A percentile compares a stretch with the other conserved stretches of the same genome.
Evolutionary conservation across 2,888 invertebrate genomes (phyloP).

Genomic region (Philopedon plagiatum): DNA sequence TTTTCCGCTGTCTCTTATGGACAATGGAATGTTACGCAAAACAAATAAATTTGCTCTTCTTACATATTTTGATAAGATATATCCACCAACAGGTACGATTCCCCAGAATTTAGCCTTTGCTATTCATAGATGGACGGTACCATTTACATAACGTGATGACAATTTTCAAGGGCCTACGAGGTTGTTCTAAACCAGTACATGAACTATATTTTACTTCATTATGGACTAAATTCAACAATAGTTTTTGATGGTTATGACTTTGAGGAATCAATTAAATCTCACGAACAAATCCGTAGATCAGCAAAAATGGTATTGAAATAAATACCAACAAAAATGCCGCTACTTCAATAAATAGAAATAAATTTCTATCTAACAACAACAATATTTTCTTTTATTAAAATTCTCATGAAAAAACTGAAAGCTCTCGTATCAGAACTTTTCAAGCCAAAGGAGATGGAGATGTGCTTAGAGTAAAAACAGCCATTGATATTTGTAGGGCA

Average conservation of each 20-base stretch:
- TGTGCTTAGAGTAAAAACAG: neutral
- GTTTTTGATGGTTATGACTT: neutral
- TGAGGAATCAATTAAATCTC: neutral
- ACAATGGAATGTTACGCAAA: slow-evolving; percentile 5
- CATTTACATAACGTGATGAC: slow-evolving; percentile 7
- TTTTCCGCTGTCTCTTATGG: slow-evolving; percentile 9
- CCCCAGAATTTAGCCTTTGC: neutral
- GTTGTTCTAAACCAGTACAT: slow-evolving; percentile 1
- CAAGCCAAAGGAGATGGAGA: neutral
- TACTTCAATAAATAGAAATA: neutral
- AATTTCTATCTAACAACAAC: neutral
- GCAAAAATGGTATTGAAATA: no score
- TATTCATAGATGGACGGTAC: no score
- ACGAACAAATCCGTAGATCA: neutral
- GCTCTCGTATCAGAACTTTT: neutral
- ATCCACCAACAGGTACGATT: neutral
- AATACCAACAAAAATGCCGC: neutral
- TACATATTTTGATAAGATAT: slow-evolving; percentile 13
- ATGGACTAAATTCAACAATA: neutral
- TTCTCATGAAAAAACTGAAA: neutral
- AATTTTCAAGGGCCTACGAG: neutral
- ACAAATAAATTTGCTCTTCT: slow-evolving; percentile 1
- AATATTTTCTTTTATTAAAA: neutral
- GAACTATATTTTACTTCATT: neutral
- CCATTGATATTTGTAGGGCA: neutral